Base-by-base conservation (phyloP, 2,888 invertebrate species). In the Leptinotarsa haldemani region DNA sequence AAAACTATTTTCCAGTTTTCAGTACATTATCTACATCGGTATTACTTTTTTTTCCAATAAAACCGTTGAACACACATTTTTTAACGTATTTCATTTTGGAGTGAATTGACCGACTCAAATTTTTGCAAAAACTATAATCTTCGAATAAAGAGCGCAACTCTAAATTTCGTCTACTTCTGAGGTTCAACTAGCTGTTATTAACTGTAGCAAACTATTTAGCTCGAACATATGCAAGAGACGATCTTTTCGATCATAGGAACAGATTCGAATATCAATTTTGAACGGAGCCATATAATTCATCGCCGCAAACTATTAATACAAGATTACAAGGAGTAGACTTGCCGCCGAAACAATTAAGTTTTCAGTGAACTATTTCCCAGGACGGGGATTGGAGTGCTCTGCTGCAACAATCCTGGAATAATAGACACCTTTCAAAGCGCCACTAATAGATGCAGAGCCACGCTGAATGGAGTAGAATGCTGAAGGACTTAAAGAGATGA, bases 381-480 rank as follows among this genome's bases (percentile, higher is more conserved):
- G n/a, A 61, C n/a, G 30, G 22, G 30, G n/a, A 61, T 61, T 5
- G 18, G 18, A 61, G 61, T 30, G 61, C 61, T 61, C 16, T 18
- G n/a, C 61, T 61, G 61, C 61, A 40, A 61, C 61, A 61, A 61
- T 61, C 12, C 30, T 12, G n/a, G 61, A 61, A 61, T n/a, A 61
- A 61, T 61, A 61, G 61, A 61, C 61, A 40, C 61, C 61, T 61
- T 61, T 30, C n/a, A 61, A 16, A 9, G 61, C 61, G n/a, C 16
- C 22, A 58, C 58, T 61, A 61, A 61, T 61, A 61, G 61, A 61
- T 40, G 61, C 40, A 1, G 12, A 40, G 40, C 12, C 15, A 40
- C 40, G 61, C 40, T 30, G 58, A 61, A 61, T 40, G n/a, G 61
- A 5, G 16, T n/a, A 7, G 18, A 61, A 40, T 61, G 30, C n/a